These are phyloP conservation scores for Seira sanloemensis DNA, from an alignment of 2,888 invertebrate species.

Conservation along the genomic window DNA sequence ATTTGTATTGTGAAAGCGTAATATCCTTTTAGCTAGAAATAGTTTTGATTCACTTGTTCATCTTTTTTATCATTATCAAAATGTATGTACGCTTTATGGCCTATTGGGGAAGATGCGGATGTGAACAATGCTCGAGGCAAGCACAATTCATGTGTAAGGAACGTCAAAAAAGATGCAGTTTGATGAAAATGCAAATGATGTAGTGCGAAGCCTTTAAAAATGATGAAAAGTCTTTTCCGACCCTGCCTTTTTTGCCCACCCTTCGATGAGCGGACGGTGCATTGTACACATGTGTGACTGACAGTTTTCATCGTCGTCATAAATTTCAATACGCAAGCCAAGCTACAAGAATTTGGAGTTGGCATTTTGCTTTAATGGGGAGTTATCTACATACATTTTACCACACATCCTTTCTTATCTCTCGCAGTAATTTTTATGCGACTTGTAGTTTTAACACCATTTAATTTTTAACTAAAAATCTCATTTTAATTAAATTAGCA, in stretches of 20 bases:
- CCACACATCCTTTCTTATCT: too few relatives aligned
- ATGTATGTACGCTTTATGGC: too few relatives aligned
- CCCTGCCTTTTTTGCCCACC: neutral
- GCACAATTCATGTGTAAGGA: conserved; percentile 1
- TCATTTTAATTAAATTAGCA: too few relatives aligned
- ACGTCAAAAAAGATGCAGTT: conserved; percentile 19
- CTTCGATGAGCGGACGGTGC: neutral
- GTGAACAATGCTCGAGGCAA: conserved; percentile 29
- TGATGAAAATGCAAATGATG: conserved; percentile 54
- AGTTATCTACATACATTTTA: too few relatives aligned
- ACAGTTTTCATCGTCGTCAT: neutral
- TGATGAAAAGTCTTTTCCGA: neutral
- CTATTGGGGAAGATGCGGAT: neutral
- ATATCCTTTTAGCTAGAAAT: neutral
- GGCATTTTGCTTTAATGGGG: too few relatives aligned
- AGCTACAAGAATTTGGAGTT: too few relatives aligned
- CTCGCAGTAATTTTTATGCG: too few relatives aligned
- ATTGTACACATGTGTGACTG: neutral
- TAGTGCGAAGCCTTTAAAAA: neutral
- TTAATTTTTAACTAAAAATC: too few relatives aligned
- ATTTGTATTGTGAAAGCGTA: neutral
- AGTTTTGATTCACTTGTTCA: conserved; percentile 43
- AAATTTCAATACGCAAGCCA: too few relatives aligned
- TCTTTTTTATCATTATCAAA: neutral
- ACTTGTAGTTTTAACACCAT: too few relatives aligned